These are phyloP conservation scores for Acanthococcus lagerstroemiae DNA, from an alignment of 2,888 invertebrate species.

Conservation along the genomic window DNA sequence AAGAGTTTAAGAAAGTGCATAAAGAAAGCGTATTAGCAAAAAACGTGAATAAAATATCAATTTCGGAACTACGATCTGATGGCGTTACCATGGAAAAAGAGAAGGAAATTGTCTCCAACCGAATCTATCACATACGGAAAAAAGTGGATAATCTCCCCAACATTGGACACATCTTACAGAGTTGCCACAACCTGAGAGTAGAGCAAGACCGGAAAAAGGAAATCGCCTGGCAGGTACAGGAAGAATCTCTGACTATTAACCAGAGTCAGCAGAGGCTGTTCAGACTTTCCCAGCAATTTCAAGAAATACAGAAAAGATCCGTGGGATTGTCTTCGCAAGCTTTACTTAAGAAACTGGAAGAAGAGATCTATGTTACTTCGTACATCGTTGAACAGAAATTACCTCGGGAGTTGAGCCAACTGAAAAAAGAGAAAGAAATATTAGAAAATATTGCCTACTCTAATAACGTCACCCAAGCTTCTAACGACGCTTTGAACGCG, in stretches of 20 bases:
- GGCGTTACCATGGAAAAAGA: constrained; percentile 79
- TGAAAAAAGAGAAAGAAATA: constrained; percentile 57
- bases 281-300: constrained; percentile 57
- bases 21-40: constrained; percentile 56
- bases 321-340: constrained; percentile 40
- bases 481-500: constrained; percentile 52
- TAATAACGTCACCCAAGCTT: constrained; percentile 55
- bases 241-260: constrained; percentile 47
- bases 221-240: constrained; percentile 48
- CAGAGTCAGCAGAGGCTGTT: constrained; percentile 48
- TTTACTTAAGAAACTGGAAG: constrained; percentile 60
- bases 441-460: constrained; percentile 58
- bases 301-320: constrained; percentile 11
- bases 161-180: constrained; percentile 52
- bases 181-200: constrained; percentile 45
- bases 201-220: constrained; percentile 53
- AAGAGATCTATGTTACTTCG: constrained; percentile 63
- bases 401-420: constrained; percentile 57
- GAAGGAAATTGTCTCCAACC: constrained; percentile 59
- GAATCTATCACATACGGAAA: constrained; percentile 49
- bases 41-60: constrained; percentile 50
- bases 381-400: constrained; percentile 70
- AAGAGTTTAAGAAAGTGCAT: constrained; percentile 70
- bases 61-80: constrained; percentile 70
- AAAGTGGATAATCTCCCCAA: constrained; percentile 55